A percentile compares a stretch with the other conserved stretches of the same genome.
phyloP scores from a whole-genome alignment of 2,888 invertebrate genomes.

The Sesia bembeciformis region DNA sequence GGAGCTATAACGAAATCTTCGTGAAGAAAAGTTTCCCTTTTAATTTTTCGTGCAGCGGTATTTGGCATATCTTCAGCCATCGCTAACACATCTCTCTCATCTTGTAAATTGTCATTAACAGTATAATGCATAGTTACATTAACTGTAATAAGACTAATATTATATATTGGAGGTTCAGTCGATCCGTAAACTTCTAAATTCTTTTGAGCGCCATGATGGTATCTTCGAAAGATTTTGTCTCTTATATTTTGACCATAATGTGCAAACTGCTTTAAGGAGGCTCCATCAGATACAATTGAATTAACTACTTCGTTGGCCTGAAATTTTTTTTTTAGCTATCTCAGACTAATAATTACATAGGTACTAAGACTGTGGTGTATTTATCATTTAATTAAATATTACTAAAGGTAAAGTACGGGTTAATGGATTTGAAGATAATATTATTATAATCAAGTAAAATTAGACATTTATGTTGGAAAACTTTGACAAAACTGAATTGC shows the following conservation, averaged over 20 bases:
- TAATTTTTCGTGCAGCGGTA: slow-evolving; percentile 29
- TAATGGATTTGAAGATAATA: too few species aligned
- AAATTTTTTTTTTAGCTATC: background rate
- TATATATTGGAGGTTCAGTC: slow-evolving; percentile 29
- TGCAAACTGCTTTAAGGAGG: slow-evolving; percentile 42
- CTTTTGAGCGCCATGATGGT: slow-evolving; percentile 25
- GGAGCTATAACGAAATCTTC: slow-evolving; percentile 29
- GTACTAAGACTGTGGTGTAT: too few species aligned
- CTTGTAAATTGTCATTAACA: slow-evolving; percentile 29
- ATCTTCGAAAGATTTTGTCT: slow-evolving; percentile 36
- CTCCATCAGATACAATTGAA: slow-evolving; percentile 17
- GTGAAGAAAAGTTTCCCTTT: slow-evolving; percentile 33
- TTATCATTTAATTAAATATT: too few species aligned
- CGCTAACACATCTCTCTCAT: slow-evolving; percentile 36
- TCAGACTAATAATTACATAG: too few species aligned
- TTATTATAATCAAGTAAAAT: too few species aligned
- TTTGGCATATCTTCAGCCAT: slow-evolving; percentile 43
- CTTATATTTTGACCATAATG: slow-evolving; percentile 53
- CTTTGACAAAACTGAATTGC: too few species aligned
- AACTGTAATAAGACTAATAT: slow-evolving; percentile 30
- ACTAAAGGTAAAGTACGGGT: too few species aligned
- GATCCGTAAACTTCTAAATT: slow-evolving; percentile 32
- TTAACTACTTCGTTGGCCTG: background rate
- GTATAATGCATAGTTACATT: slow-evolving; percentile 44
- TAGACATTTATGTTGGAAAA: too few species aligned